Evolutionary conservation across 2,797 vertebrate species (phyloP), one percentile per base, ranked within the genome.

Genomic region (Emydoidea blandingii): DNA sequence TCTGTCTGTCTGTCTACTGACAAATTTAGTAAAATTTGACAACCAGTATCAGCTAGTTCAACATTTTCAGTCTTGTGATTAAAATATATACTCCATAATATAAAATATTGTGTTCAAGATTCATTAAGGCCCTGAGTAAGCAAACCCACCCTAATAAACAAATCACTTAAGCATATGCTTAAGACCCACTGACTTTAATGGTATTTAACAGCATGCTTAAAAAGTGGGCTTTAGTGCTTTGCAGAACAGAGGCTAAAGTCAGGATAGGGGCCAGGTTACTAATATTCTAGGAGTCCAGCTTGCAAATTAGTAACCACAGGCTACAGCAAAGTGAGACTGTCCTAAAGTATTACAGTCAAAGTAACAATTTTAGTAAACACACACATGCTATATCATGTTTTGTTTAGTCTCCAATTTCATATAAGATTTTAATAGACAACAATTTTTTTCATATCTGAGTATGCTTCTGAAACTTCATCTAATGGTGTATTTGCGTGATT

Each of bases 381-480:
- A 41, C 52, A 52, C 12, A 50, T 14, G 41, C 21, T 81, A 59
- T 76, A 90, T 78, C 80, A 34, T 7, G 16, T 57, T 6, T 19
- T 9, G 27, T 57, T 5, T 21, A 52, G 41, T 80, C 50, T 81
- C 54, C 68, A 81, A 85, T 74, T 34, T 47, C 23, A 88, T 54
- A n/a, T 8, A 78, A n/a, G 19, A 25, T 80, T 79, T 89, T 91
- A 94, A 91, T 88, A 88, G 72, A 90, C 82, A 56, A 41, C 29
- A 86, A 88, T 78, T n/a, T 88, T 91, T 85, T 94, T 87, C 57
- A 85, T 12, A 47, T 92, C 88, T 10, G 91, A 78, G 82, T 82
- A 92, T 41, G 56, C 59, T 59, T 83, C 90, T 41, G 88, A 90
- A 21, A 54, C 62, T 56, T 89, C 91, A 74, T 93, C 68, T 54